Conservation (phyloP, 2,797 vertebrate genomes). For the Nyctalus aviator region DNA sequence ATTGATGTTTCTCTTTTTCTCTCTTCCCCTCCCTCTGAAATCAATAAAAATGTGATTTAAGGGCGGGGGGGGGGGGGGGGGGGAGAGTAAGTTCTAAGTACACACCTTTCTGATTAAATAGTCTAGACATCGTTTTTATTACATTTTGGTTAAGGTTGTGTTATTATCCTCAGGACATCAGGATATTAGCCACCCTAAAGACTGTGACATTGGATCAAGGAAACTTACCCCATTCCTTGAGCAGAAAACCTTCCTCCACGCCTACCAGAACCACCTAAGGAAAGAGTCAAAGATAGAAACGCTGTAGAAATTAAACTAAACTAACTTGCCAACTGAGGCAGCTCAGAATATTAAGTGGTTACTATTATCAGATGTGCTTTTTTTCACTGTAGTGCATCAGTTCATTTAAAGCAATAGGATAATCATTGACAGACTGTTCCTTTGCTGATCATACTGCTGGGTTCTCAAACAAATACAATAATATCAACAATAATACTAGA, state of each 20-base stretch:
- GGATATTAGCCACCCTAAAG: background rate
- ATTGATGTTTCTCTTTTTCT: no score
- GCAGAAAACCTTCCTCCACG: slow-evolving; percentile 98
- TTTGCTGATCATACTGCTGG: background rate
- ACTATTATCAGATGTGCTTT: slow-evolving; percentile 2
- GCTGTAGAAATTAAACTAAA: slow-evolving; percentile 54
- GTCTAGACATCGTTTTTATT: slow-evolving; percentile 38
- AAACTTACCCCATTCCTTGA: slow-evolving; percentile 99
- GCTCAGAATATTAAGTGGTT: background rate
- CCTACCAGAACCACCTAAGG: slow-evolving; percentile 92
- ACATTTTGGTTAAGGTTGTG: background rate
- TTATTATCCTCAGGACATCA: background rate
- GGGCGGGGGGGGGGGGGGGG: background rate
- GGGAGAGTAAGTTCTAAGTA: slow-evolving; percentile 18
- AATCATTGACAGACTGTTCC: background rate
- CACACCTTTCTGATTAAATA: slow-evolving; percentile 6
- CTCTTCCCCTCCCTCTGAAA: no score
- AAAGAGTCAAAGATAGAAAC: slow-evolving; percentile 11
- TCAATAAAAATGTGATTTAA: no score
- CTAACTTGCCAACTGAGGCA: background rate
- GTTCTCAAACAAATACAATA: slow-evolving; percentile 39
- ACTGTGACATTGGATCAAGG: background rate
- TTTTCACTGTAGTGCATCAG: background rate
- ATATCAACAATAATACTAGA: slow-evolving; percentile 7
- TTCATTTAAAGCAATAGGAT: background rate